Conservation (phyloP, 2,888 invertebrate species). For the Cinara cedri region DNA sequence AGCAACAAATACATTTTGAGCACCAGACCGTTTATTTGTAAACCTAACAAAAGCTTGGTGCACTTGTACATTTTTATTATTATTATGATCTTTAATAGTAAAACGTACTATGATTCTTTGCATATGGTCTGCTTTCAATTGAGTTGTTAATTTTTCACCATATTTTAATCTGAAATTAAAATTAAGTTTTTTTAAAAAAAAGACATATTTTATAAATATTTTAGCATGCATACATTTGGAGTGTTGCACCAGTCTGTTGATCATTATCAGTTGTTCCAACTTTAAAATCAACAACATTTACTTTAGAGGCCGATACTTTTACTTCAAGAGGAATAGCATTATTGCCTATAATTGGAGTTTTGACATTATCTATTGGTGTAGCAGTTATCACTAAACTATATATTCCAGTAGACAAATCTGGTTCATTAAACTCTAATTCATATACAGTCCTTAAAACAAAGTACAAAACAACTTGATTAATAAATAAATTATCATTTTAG, state of each 20-base stretch:
- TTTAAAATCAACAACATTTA: constrained; percentile 78
- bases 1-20: constrained; percentile 92
- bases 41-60: constrained; percentile 89
- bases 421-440: constrained; percentile 76
- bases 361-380: constrained; percentile 68
- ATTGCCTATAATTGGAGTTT: constrained; percentile 66
- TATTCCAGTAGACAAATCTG: constrained; percentile 81
- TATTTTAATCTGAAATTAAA: constrained; percentile 69
- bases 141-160: constrained; percentile 73
- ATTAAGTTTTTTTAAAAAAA: constrained; percentile 51
- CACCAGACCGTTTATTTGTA: constrained; percentile 69
- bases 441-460: constrained; percentile 69
- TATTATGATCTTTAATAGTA: constrained; percentile 74
- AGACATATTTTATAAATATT: not conserved
- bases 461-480: constrained; percentile 17
- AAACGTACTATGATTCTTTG: constrained; percentile 88
- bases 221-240: constrained; percentile 23
- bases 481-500: not conserved
- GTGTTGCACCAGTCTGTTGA: constrained; percentile 65
- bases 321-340: constrained; percentile 68
- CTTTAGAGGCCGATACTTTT: constrained; percentile 71
- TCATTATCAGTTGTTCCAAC: constrained; percentile 90
- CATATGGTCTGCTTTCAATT: constrained; percentile 84
- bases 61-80: constrained; percentile 73
- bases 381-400: constrained; percentile 82